Base-by-base conservation (phyloP, 2,113 vertebrate genomes). In the Rynchops niger region DNA sequence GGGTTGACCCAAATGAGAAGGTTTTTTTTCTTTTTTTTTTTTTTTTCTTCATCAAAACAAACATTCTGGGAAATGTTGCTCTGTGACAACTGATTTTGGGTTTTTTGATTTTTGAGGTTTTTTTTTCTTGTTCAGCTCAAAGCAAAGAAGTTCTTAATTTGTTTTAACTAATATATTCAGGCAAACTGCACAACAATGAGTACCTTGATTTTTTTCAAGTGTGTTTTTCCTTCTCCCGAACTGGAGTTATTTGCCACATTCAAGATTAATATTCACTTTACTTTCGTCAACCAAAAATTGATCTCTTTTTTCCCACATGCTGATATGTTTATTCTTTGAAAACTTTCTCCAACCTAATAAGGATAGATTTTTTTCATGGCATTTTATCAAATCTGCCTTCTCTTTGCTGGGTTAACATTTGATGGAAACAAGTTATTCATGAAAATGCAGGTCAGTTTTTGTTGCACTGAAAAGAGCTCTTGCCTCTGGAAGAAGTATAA, bases 261-360 rank as follows among this genome's bases (percentile, higher is more conserved):
- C 8, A n/a, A 34, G 53, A 88, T 93, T 73, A 90, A 81, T 83
- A 93, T 34, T 74, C 6, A 34, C 6, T 93, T 94, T 66, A 38
- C 78, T 92, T 86, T n/a, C 20, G 53, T 58, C 82, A 78, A 59
- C 32, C 82, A 94, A 80, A 96, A 83, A 83, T 86, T 42, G 88
- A 65, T 82, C 9, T 19, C 43, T 42, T 42, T 15, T 9, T 7
- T 0, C 3, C 9, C 18, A 12, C 29, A 23, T 79, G 62, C 53
- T 81, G 73, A n/a, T 92, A 70, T 0, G 6, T 90, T 95, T 88
- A 49, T 92, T 81, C 36, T 70, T 88, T 53, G 55, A 90, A 82
- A 80, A 86, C 45, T 90, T 97, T 77, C 88, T 81, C 58, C 47
- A 94, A 92, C 71, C 50, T 83, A 83, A 95, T 96, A 93, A 94